Percentiles rank a stretch among this genome's conserved stretches.
Conservation (phyloP, 2,888 invertebrate species). For the Galerucella pusilla region DNA sequence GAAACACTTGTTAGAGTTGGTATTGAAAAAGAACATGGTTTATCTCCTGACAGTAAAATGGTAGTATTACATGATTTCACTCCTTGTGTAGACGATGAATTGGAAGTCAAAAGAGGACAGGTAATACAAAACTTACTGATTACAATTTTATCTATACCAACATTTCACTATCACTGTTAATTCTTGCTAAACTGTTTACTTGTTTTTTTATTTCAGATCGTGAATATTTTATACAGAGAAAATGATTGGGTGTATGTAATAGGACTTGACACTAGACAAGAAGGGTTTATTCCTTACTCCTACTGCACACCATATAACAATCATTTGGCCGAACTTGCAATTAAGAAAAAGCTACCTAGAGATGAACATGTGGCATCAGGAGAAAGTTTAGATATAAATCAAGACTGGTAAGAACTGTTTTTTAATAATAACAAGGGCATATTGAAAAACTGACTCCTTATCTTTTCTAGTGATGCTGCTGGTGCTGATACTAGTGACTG, state of each 20-base stretch:
- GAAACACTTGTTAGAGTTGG: constrained; percentile 90
- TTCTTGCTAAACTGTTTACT: not conserved
- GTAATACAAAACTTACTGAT: constrained; percentile 55
- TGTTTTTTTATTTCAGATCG: constrained; percentile 70
- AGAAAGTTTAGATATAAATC: constrained; percentile 70
- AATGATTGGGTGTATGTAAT: constrained; percentile 98
- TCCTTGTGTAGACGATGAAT: constrained; percentile 94
- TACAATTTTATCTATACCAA: not conserved
- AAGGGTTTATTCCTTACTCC: constrained; percentile 95
- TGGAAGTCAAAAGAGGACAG: constrained; percentile 89
- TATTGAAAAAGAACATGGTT: constrained; percentile 91
- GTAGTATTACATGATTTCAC: constrained; percentile 94
- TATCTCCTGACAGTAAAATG: constrained; percentile 95
- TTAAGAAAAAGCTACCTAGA: constrained; percentile 88
- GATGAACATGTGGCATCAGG: constrained; percentile 69
- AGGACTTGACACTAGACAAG: constrained; percentile 86
- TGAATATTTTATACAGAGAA: constrained; percentile 94
- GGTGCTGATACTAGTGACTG: constrained; percentile 71
- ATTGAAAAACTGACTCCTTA: not conserved
- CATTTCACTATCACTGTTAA: not conserved
- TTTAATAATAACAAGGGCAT: not conserved
- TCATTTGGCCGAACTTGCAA: constrained; percentile 81
- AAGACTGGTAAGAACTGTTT: constrained; percentile 65
- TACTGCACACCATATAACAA: constrained; percentile 90
- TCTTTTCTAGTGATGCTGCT: constrained; percentile 55